These are phyloP conservation scores for Doris montereyensis DNA, from an alignment of 2,888 invertebrate species.

Conservation along the genomic window DNA sequence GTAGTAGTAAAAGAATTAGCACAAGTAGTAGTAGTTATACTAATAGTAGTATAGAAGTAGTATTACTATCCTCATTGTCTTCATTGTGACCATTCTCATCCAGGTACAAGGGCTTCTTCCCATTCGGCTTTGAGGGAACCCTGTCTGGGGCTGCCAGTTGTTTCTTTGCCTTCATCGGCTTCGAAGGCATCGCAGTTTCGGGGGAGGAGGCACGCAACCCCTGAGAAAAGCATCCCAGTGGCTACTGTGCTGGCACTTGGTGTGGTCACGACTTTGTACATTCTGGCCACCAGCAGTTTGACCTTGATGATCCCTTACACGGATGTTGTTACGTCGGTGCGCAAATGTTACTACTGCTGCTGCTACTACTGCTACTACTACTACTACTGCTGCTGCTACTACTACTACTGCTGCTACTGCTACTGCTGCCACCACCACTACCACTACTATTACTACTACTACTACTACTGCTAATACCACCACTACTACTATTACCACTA, in stretches of 20 bases:
- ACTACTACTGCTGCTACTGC: too few species aligned
- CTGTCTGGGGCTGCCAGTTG: slow-evolving; percentile 73
- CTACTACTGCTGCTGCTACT: too few species aligned
- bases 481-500: too few species aligned
- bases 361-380: too few species aligned
- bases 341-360: too few species aligned
- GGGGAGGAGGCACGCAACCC: slow-evolving; percentile 73
- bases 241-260: slow-evolving; percentile 66
- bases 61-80: too few species aligned
- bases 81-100: background rate
- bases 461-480: too few species aligned
- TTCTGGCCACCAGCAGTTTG: slow-evolving; percentile 62
- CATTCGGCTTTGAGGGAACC: slow-evolving; percentile 72
- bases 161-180: slow-evolving; percentile 74
- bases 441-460: too few species aligned
- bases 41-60: too few species aligned
- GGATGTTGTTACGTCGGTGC: slow-evolving; percentile 54
- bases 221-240: slow-evolving; percentile 71
- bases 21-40: too few species aligned
- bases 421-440: too few species aligned
- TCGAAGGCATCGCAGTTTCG: slow-evolving; percentile 73
- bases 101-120: slow-evolving; percentile 71
- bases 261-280: slow-evolving; percentile 66
- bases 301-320: slow-evolving; percentile 67
- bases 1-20: slow-evolving; percentile 10